phyloP scores from a whole-genome alignment of 2,797 vertebrate genomes.

The Merluccius polli region DNA sequence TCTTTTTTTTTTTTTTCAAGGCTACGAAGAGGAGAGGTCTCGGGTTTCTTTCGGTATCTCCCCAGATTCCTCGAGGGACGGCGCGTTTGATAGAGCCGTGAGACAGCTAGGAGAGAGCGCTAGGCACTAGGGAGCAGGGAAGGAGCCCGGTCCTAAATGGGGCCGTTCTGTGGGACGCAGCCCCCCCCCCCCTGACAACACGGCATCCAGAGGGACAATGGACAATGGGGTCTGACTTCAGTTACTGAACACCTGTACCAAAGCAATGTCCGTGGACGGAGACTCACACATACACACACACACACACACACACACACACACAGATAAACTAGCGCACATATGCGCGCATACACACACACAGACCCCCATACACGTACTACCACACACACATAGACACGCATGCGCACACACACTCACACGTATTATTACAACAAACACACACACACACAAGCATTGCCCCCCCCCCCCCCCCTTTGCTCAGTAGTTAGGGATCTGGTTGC shows the following conservation, averaged over 20 bases:
- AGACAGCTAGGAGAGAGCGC: neutral
- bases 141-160: slow-evolving; percentile 37
- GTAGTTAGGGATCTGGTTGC: slow-evolving; percentile 51
- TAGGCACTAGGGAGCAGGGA: slow-evolving; percentile 21
- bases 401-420: neutral
- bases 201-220: slow-evolving; percentile 54
- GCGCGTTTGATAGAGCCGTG: slow-evolving; percentile 24
- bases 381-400: neutral
- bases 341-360: slow-evolving; percentile 2
- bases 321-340: neutral
- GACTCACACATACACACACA: slow-evolving; percentile 21
- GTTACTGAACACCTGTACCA: slow-evolving; percentile 50
- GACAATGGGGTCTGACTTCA: slow-evolving; percentile 62
- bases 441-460: slow-evolving; percentile 17
- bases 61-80: slow-evolving; percentile 1
- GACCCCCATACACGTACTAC: neutral
- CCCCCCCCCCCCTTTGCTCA: slow-evolving; percentile 10
- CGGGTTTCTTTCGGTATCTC: too few relatives aligned
- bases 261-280: slow-evolving; percentile 20
- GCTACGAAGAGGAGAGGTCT: too few relatives aligned
- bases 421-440: slow-evolving; percentile 18
- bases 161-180: slow-evolving; percentile 36
- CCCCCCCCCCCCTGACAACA: slow-evolving; percentile 29
- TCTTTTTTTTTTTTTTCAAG: too few relatives aligned
- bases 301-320: slow-evolving; percentile 6